Evolutionary conservation across 2,797 vertebrate species (phyloP).

Genomic region (Florisuga fusca): DNA sequence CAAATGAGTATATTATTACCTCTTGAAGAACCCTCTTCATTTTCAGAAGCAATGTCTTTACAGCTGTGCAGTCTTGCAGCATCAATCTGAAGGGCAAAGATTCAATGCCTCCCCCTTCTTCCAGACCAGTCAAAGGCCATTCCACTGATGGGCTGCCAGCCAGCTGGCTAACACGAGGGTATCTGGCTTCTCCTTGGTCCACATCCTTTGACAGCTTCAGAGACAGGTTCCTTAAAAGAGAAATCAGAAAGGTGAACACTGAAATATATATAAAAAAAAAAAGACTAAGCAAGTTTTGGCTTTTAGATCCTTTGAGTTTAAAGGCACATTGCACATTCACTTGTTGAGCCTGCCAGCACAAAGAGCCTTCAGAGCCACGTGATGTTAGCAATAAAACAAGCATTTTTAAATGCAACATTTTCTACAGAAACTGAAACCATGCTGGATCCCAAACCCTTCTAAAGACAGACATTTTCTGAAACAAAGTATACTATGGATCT

Average conservation of each 20-base stretch:
- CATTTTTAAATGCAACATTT: neutral
- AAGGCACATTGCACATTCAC: neutral
- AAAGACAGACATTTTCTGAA: neutral
- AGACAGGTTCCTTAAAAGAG: conserved; percentile 77
- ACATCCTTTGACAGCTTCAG: conserved; percentile 84
- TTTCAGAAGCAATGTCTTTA: conserved; percentile 93
- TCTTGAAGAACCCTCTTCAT: conserved; percentile 96
- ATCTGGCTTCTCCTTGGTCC: conserved; percentile 78
- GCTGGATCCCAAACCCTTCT: fast-evolving
- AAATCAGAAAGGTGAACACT: conserved; percentile 17
- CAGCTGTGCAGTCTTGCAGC: conserved; percentile 95
- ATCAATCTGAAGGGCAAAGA: conserved; percentile 91
- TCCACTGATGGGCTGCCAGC: conserved; percentile 83
- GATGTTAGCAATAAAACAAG: neutral
- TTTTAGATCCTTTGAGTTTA: neutral
- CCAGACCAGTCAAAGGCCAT: conserved; percentile 83
- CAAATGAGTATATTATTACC: conserved; percentile 79
- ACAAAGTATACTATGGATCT: neutral
- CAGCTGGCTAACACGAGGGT: conserved; percentile 79
- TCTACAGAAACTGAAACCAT: neutral
- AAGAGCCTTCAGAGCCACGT: neutral
- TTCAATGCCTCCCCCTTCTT: conserved; percentile 89
- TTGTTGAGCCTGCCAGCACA: neutral
- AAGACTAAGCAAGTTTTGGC: neutral
- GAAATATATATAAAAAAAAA: neutral